Evolutionary conservation across 2,113 vertebrate genomes (phyloP).

Genomic region (Elanoides forficatus): DNA sequence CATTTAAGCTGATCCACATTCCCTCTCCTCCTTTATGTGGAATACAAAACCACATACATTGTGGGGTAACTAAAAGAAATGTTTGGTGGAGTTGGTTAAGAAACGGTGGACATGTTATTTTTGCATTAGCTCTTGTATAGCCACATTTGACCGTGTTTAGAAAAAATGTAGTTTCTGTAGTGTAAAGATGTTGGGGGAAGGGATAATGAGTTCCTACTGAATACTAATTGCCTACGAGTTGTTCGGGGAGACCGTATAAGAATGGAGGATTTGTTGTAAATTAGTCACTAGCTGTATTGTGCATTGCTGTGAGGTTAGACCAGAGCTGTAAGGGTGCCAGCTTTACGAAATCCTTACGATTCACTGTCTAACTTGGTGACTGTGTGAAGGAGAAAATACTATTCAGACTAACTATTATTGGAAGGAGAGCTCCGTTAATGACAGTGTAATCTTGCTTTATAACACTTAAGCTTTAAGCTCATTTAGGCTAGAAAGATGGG

Average conservation of each 20-base stretch:
- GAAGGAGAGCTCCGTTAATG: background rate
- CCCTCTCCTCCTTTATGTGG: constrained; percentile 3
- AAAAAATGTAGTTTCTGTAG: constrained; percentile 53
- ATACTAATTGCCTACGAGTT: constrained; percentile 78
- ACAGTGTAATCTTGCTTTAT: background rate
- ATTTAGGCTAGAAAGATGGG: constrained; percentile 8
- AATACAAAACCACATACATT: constrained; percentile 23
- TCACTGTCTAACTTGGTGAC: constrained; percentile 30
- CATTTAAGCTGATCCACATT: constrained; percentile 60
- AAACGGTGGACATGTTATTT: constrained; percentile 31
- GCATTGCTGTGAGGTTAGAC: constrained; percentile 52
- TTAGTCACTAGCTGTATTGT: constrained; percentile 71
- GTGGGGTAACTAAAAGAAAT: background rate
- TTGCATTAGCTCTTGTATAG: constrained; percentile 37
- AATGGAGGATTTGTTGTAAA: constrained; percentile 77
- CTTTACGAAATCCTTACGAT: constrained; percentile 45
- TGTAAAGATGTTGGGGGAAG: constrained; percentile 64
- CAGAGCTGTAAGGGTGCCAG: constrained; percentile 66
- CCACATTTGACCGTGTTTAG: constrained; percentile 18
- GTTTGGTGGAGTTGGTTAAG: constrained; percentile 20
- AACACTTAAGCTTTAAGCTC: background rate
- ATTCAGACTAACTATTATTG: constrained; percentile 7
- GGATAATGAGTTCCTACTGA: constrained; percentile 72
- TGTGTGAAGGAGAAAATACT: constrained; percentile 18
- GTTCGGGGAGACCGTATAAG: constrained; percentile 72